Evolutionary conservation across 2,797 vertebrate genomes (phyloP).

Genomic region (Pogonophryne albipinna): DNA sequence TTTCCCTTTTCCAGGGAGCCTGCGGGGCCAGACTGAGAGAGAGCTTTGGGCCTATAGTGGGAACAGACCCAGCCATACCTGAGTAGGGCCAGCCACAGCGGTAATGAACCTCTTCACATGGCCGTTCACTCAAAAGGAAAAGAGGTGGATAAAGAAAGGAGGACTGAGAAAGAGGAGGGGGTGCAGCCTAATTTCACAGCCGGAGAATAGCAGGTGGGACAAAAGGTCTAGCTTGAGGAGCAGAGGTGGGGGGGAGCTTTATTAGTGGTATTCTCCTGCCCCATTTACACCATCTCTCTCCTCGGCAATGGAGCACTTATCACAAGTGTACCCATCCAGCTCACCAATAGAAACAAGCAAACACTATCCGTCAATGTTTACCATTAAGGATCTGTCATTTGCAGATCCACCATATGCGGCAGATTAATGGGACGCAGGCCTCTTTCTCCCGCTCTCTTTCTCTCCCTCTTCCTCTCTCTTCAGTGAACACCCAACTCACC

Average conservation of each 20-base stretch:
- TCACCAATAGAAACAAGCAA: slow-evolving; percentile 98
- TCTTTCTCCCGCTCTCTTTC: slow-evolving; percentile 52
- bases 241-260: slow-evolving; percentile 85
- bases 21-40: slow-evolving; percentile 73
- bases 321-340: slow-evolving; percentile 99
- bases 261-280: slow-evolving; percentile 97
- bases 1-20: slow-evolving; percentile 99
- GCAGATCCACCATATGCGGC: slow-evolving; percentile 89
- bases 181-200: slow-evolving; percentile 97
- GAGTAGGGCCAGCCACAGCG: slow-evolving; percentile 90
- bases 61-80: slow-evolving; percentile 96
- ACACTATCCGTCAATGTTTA: slow-evolving; percentile 95
- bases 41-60: slow-evolving; percentile 92
- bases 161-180: slow-evolving; percentile 83
- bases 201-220: slow-evolving; percentile 96
- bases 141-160: slow-evolving; percentile 82
- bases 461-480: slow-evolving; percentile 31
- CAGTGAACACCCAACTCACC: slow-evolving; percentile 61
- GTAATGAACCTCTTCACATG: slow-evolving; percentile 99
- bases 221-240: slow-evolving; percentile 99
- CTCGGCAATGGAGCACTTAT: slow-evolving; percentile 98
- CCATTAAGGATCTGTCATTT: slow-evolving; percentile 98
- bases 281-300: slow-evolving; percentile 93
- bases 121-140: slow-evolving; percentile 92
- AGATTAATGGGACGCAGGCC: slow-evolving; percentile 79